These are phyloP conservation scores for Hoplostethus atlanticus DNA, from an alignment of 2,797 vertebrate genomes.

Conservation along the genomic window DNA sequence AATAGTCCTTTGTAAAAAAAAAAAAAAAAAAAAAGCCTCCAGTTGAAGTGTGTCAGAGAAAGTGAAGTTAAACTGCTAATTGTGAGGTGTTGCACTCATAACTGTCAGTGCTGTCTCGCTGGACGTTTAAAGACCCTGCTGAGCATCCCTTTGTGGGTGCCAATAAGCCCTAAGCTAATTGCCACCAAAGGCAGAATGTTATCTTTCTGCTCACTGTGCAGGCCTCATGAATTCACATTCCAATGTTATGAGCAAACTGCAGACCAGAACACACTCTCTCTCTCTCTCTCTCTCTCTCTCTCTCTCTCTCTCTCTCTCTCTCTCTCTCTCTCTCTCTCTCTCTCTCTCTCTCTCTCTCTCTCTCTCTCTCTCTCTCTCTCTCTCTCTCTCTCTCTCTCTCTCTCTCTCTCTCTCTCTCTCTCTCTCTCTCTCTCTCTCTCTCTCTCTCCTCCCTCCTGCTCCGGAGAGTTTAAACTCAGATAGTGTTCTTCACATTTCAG, in stretches of 20 bases:
- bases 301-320: conserved; percentile 2
- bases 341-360: conserved; percentile 1
- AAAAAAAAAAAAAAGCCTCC: conserved; percentile 7
- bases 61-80: conserved; percentile 55
- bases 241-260: conserved; percentile 69
- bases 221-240: conserved; percentile 72
- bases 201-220: conserved; percentile 58
- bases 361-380: conserved; percentile 1
- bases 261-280: conserved; percentile 12
- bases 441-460: neutral
- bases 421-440: conserved; percentile 3
- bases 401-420: conserved; percentile 5
- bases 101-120: conserved; percentile 42
- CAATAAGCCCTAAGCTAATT: conserved; percentile 46
- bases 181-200: conserved; percentile 46
- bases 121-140: conserved; percentile 15
- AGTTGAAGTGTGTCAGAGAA: conserved; percentile 38
- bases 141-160: conserved; percentile 17
- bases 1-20: conserved; percentile 15
- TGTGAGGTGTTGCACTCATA: conserved; percentile 42
- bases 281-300: neutral
- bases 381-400: neutral
- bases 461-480: neutral
- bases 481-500: conserved; percentile 4
- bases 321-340: conserved; percentile 1